Conservation (phyloP, 2,113 vertebrate genomes). For the Excalfactoria chinensis region DNA sequence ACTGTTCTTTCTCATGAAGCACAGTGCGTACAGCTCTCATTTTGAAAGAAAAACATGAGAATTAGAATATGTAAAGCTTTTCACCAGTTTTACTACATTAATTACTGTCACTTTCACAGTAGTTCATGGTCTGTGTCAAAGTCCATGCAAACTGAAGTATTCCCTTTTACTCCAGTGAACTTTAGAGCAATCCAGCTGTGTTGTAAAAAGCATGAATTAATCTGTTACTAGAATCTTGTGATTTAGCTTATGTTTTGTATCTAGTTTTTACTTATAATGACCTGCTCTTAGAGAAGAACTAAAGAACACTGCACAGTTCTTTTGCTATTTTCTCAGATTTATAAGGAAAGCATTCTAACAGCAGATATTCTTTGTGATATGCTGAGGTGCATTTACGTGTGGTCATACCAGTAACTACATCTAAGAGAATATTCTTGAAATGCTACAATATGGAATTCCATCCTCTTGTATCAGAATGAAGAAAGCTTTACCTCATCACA, state of each 20-base stretch:
- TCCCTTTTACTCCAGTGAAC: neutral
- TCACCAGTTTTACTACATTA: too few relatives aligned
- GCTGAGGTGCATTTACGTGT: neutral
- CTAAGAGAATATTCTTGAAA: neutral
- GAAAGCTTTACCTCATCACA: neutral
- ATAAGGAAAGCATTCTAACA: neutral
- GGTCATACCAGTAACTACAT: neutral
- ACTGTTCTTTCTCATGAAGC: too few relatives aligned
- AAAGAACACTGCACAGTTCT: neutral
- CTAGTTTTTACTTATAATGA: accelerated
- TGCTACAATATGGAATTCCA: neutral
- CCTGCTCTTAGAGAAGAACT: neutral
- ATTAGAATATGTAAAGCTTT: too few relatives aligned
- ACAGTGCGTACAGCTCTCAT: too few relatives aligned
- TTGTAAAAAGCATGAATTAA: neutral
- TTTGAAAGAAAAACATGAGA: too few relatives aligned
- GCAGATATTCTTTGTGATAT: neutral
- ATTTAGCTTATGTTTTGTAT: neutral
- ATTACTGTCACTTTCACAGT: neutral
- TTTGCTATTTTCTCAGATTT: neutral
- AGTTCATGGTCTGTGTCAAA: neutral
- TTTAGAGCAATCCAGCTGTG: neutral
- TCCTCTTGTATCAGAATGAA: neutral
- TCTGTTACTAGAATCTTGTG: neutral
- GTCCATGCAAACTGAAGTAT: neutral